Conservation (phyloP, 2,797 vertebrate genomes). For the Melanotaenia boesemani region DNA sequence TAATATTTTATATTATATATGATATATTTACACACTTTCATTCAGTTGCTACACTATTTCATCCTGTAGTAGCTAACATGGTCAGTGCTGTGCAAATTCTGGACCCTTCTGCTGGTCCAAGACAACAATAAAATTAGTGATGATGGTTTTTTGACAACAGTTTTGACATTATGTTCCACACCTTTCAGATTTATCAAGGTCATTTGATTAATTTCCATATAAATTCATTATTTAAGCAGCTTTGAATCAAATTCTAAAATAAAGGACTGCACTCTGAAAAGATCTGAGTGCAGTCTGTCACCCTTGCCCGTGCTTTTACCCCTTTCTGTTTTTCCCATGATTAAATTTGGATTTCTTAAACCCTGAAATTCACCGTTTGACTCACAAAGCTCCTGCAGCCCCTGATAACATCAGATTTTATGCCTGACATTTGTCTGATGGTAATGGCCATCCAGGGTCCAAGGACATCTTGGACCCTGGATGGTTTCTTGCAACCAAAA, state of each 20-base stretch:
- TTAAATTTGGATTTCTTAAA: neutral
- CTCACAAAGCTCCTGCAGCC: constrained; percentile 12
- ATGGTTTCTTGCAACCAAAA: constrained; percentile 15
- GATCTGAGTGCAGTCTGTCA: neutral
- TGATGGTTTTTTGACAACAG: neutral
- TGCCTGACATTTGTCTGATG: constrained; percentile 19
- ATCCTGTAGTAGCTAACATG: neutral
- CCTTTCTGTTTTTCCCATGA: neutral
- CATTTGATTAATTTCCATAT: constrained; percentile 1
- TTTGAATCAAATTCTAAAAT: neutral
- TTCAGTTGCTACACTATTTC: neutral
- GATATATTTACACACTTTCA: neutral
- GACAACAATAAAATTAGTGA: neutral
- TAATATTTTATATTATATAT: neutral
- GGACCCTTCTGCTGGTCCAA: neutral
- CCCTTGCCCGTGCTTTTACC: neutral
- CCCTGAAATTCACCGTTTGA: constrained; percentile 13
- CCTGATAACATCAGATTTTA: constrained; percentile 9
- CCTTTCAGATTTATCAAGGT: neutral
- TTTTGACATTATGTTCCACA: neutral
- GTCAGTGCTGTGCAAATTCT: neutral
- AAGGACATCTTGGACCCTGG: neutral
- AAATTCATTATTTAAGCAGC: rapidly evolving
- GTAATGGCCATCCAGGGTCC: constrained; percentile 15
- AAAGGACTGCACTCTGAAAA: neutral